A percentile compares a stretch with the other conserved stretches of the same genome.
Evolutionary conservation across 2,113 vertebrate genomes (phyloP).

Genomic region (Peucedramus taeniatus): DNA sequence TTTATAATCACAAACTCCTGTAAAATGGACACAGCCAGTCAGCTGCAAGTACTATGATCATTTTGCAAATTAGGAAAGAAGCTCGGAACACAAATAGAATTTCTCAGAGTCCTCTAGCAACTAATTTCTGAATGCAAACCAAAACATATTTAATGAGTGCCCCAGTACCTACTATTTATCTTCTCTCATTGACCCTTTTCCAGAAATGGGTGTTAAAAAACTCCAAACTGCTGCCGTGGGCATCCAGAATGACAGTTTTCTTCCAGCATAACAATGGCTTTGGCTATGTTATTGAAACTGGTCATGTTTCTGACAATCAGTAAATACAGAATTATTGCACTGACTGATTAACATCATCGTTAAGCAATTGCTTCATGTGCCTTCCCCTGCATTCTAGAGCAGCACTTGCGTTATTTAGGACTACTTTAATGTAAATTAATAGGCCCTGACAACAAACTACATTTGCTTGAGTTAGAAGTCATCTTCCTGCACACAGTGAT

Average conservation of each 20-base stretch:
- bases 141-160: neutral
- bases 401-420: neutral
- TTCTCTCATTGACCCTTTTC: neutral
- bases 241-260: neutral
- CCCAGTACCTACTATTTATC: neutral
- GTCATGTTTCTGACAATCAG: neutral
- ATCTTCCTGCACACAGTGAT: neutral
- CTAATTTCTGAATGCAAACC: neutral
- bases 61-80: neutral
- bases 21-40: neutral
- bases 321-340: neutral
- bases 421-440: neutral
- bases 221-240: neutral
- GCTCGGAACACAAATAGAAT: neutral
- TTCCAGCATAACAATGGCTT: neutral
- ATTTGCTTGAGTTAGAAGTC: neutral
- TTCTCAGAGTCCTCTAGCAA: neutral
- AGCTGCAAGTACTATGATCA: neutral
- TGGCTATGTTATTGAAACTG: neutral
- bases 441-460: neutral
- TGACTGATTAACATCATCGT: neutral
- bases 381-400: neutral
- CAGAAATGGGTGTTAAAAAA: neutral
- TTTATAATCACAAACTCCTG: neutral
- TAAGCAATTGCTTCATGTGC: neutral